Percentiles rank a stretch among this genome's conserved stretches.
Conservation (phyloP, 2,888 invertebrate genomes). For the Miltochrista miniata region DNA sequence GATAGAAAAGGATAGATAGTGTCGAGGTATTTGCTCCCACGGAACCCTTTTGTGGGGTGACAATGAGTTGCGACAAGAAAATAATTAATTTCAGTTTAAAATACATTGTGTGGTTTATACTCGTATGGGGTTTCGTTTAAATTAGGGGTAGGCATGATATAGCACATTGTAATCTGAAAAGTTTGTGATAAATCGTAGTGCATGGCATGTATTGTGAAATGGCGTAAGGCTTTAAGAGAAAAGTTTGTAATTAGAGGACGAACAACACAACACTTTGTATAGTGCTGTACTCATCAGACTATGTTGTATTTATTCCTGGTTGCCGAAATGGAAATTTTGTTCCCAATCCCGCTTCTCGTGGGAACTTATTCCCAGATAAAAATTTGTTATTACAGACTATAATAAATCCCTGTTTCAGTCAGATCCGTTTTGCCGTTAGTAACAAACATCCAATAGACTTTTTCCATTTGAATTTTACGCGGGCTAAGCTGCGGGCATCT, state of each 20-base stretch:
- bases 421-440: too few species aligned
- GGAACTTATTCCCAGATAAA: too few species aligned
- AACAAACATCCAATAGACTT: too few species aligned
- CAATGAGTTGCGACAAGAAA: constrained; percentile 33
- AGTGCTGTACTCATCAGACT: too few species aligned
- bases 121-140: constrained; percentile 5
- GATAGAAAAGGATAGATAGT: constrained; percentile 7
- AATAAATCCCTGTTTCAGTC: too few species aligned
- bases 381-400: too few species aligned
- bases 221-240: background rate
- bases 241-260: background rate
- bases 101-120: constrained; percentile 28
- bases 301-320: too few species aligned
- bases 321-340: too few species aligned
- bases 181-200: background rate
- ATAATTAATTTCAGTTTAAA: constrained; percentile 33
- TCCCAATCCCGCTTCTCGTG: too few species aligned
- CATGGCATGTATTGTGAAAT: background rate
- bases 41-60: constrained; percentile 34
- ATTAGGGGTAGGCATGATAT: background rate
- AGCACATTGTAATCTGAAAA: background rate
- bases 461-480: too few species aligned
- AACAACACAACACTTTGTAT: too few species aligned
- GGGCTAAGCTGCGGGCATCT: too few species aligned
- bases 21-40: constrained; percentile 26